Conservation (phyloP, 1,140 invertebrate genomes). For the Pogonomyrmex barbatus region DNA sequence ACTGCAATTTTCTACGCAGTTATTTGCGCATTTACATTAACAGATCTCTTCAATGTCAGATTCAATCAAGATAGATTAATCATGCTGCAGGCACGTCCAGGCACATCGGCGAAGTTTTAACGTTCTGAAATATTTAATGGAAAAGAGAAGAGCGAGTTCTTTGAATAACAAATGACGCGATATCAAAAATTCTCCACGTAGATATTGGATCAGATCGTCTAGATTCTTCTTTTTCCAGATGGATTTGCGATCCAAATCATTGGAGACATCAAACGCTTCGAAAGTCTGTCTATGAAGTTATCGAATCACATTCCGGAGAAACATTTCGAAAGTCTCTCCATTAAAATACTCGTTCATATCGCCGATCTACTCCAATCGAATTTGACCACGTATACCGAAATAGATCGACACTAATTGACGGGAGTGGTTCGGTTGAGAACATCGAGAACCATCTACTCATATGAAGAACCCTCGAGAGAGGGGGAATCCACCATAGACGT, state of each 20-base stretch:
- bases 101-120: too few relatives aligned
- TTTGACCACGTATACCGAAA: too few relatives aligned
- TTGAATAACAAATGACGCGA: background rate
- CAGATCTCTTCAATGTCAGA: background rate
- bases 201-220: too few relatives aligned
- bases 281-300: background rate
- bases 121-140: background rate
- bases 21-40: background rate
- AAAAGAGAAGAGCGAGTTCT: background rate
- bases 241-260: too few relatives aligned
- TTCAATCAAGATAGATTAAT: background rate
- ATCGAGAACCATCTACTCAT: too few relatives aligned
- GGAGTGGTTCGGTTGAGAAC: too few relatives aligned
- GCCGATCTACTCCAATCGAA: too few relatives aligned
- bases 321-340: background rate
- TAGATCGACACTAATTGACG: too few relatives aligned
- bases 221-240: too few relatives aligned
- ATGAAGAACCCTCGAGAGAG: too few relatives aligned
- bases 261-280: background rate
- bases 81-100: background rate
- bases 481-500: too few relatives aligned
- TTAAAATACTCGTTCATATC: background rate
- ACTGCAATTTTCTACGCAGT: background rate
- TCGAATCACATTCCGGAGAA: background rate
- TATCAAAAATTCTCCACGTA: background rate